phyloP scores from a whole-genome alignment of 2,113 vertebrate species.

The Gobio gobio region DNA sequence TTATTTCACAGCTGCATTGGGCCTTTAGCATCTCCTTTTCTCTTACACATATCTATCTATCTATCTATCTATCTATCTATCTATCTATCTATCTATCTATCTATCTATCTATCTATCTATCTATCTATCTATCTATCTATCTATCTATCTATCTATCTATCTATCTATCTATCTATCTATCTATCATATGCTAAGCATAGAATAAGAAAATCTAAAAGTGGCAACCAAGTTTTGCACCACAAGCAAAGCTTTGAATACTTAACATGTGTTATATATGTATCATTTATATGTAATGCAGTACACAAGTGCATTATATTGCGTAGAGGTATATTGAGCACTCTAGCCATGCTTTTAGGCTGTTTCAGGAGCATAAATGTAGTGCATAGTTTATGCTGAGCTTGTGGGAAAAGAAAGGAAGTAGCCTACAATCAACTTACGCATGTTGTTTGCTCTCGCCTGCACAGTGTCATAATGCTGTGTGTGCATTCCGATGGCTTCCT shows the following conservation, averaged over 20 bases:
- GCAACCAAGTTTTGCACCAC: conserved; percentile 1
- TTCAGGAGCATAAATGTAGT: background rate
- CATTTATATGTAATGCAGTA: conserved; percentile 2
- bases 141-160: no score
- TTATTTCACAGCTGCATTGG: conserved; percentile 58
- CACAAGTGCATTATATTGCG: conserved; percentile 2
- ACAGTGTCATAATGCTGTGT: conserved; percentile 90
- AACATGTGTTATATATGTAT: background rate
- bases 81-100: background rate
- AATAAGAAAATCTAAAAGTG: background rate
- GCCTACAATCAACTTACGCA: conserved; percentile 83
- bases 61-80: no score
- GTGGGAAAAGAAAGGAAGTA: conserved; percentile 35
- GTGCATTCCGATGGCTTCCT: conserved; percentile 92
- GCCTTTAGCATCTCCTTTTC: background rate
- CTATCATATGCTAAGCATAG: background rate
- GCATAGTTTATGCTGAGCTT: conserved; percentile 17
- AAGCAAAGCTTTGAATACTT: conserved; percentile 17
- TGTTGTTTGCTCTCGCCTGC: conserved; percentile 86
- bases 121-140: no score
- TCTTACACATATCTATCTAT: background rate
- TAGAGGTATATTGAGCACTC: background rate
- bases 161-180: background rate
- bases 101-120: no score
- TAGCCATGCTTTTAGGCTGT: background rate